Base-by-base conservation (phyloP, 1,140 invertebrate species). In the Nasonia longicornis region DNA sequence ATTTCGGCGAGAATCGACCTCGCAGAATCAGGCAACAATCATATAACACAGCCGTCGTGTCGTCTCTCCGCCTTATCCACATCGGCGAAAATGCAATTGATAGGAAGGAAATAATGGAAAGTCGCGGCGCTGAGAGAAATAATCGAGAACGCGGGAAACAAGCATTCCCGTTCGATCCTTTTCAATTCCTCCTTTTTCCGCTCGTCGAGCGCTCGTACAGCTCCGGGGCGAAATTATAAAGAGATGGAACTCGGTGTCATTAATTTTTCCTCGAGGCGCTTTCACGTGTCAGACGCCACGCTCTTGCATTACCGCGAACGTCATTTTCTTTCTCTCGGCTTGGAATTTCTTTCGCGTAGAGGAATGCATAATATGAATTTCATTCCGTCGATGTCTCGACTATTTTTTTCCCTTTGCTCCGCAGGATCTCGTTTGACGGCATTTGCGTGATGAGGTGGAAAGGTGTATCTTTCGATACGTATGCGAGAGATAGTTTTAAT, bases 211-310 rank as follows among this genome's bases (percentile, higher is more conserved):
- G 3, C 31, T 26, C 26, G 26, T 26, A 22, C 35, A 42, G 26
- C 16, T 42, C 35, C 31, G 6, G 31, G 16, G 16, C 31, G 6
- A 58, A 58, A 71, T 71, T 35, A 31, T 42, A 71, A 38, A 71
- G 69, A 71, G 69, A 16, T 38, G 8, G 29, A 71, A 22, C 45
- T 52, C 48, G 48, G 73, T 63, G 52, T 75, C 52, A 75, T 75
- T 75, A 75, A 75, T 75, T 75, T 75, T 29, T 63, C 52, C 52
- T 16, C 73, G 52, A 73, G 20, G 29, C 71, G 38, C n/a, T 45
- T 73, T 73, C 22, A 42, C n/a, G 38, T 48, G n/a, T 73, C 42
- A 29, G 22, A 8, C 31, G 69, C 31, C 31, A n/a, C 42, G 20
- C 42, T 42, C 42, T 42, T 10, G 10, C 38, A 14, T 38, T 71